Percentiles rank a stretch among this genome's conserved stretches.
phyloP scores from a whole-genome alignment of 2,888 invertebrate species.

The Anarsia innoxiella region DNA sequence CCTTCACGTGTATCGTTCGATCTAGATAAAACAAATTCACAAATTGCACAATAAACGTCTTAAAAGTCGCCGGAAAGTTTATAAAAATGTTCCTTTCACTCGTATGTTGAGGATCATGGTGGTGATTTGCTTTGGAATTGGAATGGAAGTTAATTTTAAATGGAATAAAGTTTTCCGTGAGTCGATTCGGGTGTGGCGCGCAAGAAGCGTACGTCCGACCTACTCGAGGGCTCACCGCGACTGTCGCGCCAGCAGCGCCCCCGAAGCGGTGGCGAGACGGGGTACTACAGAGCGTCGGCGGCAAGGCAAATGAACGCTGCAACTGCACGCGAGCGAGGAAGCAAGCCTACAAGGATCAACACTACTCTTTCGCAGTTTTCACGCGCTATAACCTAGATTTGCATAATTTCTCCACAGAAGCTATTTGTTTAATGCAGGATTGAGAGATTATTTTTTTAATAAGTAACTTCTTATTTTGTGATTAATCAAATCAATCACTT shows the following conservation, averaged over 20 bases:
- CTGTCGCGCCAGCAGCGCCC: slow-evolving; percentile 58
- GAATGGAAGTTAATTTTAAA: slow-evolving; percentile 25
- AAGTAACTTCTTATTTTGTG: too few species aligned
- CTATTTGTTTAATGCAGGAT: too few species aligned
- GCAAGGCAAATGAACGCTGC: slow-evolving; percentile 16
- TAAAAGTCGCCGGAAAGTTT: slow-evolving; percentile 37
- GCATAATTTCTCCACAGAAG: too few species aligned
- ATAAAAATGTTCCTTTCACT: slow-evolving; percentile 33
- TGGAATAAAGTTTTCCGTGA: slow-evolving; percentile 47
- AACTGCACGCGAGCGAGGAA: slow-evolving; percentile 22
- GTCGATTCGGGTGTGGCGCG: slow-evolving; percentile 24
- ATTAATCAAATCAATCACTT: too few species aligned
- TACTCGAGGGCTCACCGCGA: slow-evolving; percentile 43
- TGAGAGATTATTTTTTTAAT: too few species aligned
- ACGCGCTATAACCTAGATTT: too few species aligned
- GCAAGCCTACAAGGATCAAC: slow-evolving; percentile 40
- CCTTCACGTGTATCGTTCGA: slow-evolving; percentile 52
- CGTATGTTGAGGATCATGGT: slow-evolving; percentile 49
- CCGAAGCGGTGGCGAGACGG: slow-evolving; percentile 32
- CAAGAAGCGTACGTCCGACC: slow-evolving; percentile 48
- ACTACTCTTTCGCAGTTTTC: too few species aligned
- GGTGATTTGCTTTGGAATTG: slow-evolving; percentile 23
- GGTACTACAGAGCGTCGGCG: slow-evolving; percentile 51
- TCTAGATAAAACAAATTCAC: slow-evolving; percentile 54
- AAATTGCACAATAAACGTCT: slow-evolving; percentile 52